Percentiles rank a stretch among this genome's conserved stretches.
These are phyloP conservation scores for Eolophus roseicapilla DNA, from an alignment of 2,113 vertebrate genomes.

Conservation along the genomic window DNA sequence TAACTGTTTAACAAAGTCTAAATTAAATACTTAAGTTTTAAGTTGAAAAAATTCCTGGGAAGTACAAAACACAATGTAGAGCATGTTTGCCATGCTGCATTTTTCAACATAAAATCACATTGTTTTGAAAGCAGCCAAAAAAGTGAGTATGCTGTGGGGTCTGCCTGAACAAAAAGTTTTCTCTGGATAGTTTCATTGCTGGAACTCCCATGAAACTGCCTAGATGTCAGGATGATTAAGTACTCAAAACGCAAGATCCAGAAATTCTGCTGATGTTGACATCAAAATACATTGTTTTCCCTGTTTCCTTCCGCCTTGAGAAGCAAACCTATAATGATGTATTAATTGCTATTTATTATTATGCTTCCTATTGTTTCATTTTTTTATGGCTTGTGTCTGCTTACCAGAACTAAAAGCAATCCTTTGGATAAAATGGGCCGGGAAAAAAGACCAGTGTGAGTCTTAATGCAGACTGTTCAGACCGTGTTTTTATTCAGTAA, in stretches of 20 bases:
- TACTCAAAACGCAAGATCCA: conserved; percentile 6
- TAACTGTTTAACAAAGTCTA: conserved; percentile 58
- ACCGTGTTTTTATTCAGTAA: not conserved
- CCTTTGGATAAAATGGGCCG: not conserved
- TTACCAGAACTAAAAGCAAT: not conserved
- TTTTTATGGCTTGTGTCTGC: not conserved
- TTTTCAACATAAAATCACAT: not conserved
- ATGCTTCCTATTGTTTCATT: not conserved
- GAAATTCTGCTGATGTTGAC: conserved; percentile 56
- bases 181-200: not conserved
- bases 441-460: not conserved
- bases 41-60: not conserved
- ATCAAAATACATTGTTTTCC: conserved; percentile 53
- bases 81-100: not conserved
- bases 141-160: not conserved
- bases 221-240: conserved; percentile 49
- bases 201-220: not conserved
- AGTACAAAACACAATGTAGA: not conserved
- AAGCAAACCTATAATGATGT: conserved; percentile 33
- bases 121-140: not conserved
- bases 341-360: conserved; percentile 65
- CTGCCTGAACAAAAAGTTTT: not conserved
- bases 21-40: conserved; percentile 51
- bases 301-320: conserved; percentile 18
- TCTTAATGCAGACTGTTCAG: not conserved